These are phyloP conservation scores for Chrysoperla carnea DNA, from an alignment of 1,140 invertebrate species.

Conservation along the genomic window DNA sequence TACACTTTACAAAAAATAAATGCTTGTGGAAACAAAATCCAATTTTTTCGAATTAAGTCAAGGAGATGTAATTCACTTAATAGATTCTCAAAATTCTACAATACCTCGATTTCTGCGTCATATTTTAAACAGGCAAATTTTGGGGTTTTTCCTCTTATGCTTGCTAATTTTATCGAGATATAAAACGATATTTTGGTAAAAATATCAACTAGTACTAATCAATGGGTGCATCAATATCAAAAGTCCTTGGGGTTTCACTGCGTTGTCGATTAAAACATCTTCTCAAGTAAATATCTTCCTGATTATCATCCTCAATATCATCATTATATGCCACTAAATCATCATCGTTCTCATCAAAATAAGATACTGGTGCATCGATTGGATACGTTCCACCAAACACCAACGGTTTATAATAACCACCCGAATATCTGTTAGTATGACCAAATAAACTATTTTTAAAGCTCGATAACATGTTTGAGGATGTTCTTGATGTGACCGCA, in stretches of 20 bases:
- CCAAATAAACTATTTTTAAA: conserved; percentile 14
- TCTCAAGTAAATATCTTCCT: conserved; percentile 3
- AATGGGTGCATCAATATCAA: conserved; percentile 16
- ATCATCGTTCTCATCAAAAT: conserved; percentile 17
- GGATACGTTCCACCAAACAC: conserved; percentile 69
- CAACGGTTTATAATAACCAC: conserved; percentile 33
- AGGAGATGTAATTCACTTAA: no score
- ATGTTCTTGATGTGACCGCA: not conserved
- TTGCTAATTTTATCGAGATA: no score
- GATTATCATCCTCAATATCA: conserved; percentile 5
- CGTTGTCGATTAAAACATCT: conserved; percentile 4
- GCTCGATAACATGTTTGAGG: conserved; percentile 17
- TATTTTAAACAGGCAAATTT: no score
- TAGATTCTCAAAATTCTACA: no score
- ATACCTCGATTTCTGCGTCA: no score
- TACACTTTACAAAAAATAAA: no score
- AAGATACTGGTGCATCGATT: conserved; percentile 42
- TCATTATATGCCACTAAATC: conserved; percentile 3
- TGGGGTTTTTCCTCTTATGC: no score
- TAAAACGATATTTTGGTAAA: no score
- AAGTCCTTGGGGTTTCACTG: conserved; percentile 11
- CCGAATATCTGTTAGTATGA: conserved; percentile 8
- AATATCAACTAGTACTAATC: not conserved
- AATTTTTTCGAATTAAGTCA: no score
- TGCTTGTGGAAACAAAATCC: no score